Base-by-base conservation (phyloP, 2,113 vertebrate genomes). In the Nettapus auritus region DNA sequence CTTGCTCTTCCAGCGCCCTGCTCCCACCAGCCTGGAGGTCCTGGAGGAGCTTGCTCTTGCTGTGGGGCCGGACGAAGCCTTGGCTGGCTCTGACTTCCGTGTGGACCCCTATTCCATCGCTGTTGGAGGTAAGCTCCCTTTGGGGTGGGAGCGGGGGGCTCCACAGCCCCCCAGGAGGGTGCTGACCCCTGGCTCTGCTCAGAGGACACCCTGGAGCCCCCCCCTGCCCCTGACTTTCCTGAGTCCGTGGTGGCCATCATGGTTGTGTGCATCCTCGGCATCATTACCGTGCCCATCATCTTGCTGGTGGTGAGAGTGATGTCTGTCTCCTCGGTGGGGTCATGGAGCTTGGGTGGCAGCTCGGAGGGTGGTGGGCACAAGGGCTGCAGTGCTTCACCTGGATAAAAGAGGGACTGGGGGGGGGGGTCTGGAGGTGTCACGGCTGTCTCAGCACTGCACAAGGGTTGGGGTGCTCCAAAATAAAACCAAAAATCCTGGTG, bases 81-180 rank as follows among this genome's bases (percentile, higher is more conserved):
- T 98, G 90, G 96, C 89, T 59, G 96, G 28, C 17, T 97, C 97
- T 15, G 46, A 9, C 19, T 90, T 97, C 71, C 91, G 55, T 4
- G 97, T 94, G 69, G 96, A 96, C 31, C 81, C 92, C 0, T 86
- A 63, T 11, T 97, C 90, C 6, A 55, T 97, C 11, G 13, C 20
- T 15, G 80, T 95, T 29, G 96, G 92, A 94, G 97, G 92, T 96
- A 56, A 78, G 94, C 20, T 48, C 26, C 20, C 25, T 33, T 33
- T 28, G 68, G 59, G 29, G 2, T 3, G 1, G 8, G 71, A 53
- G 42, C 34, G 23, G 19, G 29, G 0, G 46, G 34, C 46, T 25
- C 46, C 26, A 3, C 6, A 15, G 7, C 21, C 68, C 44, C 3
- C 5, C 14, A 25, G 23, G 25, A 56, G 22, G 14, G 5, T 19